Percentiles rank a stretch among this genome's conserved stretches.
These are phyloP conservation scores for Phallusia fumigata DNA, from an alignment of 23 tunicate genomes.

Conservation along the genomic window DNA sequence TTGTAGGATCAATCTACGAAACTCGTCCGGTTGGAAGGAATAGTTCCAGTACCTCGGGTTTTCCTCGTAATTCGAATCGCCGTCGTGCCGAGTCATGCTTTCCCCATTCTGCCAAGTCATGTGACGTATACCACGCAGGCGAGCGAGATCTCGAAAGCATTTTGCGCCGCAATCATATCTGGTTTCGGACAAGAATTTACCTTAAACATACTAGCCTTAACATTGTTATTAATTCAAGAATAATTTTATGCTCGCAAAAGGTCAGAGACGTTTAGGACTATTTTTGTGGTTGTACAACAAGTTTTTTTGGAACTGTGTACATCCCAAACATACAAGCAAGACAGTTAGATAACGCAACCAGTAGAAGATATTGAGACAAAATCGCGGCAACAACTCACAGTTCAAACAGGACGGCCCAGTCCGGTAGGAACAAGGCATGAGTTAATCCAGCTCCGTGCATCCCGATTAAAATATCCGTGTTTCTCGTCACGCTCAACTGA, in stretches of 20 bases:
- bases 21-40: constrained; percentile 38
- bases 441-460: constrained; percentile 90
- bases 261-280: no score
- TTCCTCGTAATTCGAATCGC: neutral
- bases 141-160: constrained; percentile 77
- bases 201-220: no score
- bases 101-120: constrained; percentile 70
- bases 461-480: constrained; percentile 78
- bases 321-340: no score
- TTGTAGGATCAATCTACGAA: constrained; percentile 20
- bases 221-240: no score
- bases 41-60: constrained; percentile 58
- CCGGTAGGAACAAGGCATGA: constrained; percentile 79
- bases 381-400: constrained; percentile 50
- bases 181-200: no score
- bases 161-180: constrained; percentile 65
- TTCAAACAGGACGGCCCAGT: constrained; percentile 85
- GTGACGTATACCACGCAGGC: constrained; percentile 65
- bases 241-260: no score
- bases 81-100: constrained; percentile 42
- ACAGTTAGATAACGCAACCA: no score
- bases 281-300: no score
- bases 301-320: no score
- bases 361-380: no score
- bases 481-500: constrained; percentile 55